Evolutionary conservation across 2,888 invertebrate species (phyloP), one percentile per base, ranked within the genome.

Genomic region (Standfussiana lucernea): DNA sequence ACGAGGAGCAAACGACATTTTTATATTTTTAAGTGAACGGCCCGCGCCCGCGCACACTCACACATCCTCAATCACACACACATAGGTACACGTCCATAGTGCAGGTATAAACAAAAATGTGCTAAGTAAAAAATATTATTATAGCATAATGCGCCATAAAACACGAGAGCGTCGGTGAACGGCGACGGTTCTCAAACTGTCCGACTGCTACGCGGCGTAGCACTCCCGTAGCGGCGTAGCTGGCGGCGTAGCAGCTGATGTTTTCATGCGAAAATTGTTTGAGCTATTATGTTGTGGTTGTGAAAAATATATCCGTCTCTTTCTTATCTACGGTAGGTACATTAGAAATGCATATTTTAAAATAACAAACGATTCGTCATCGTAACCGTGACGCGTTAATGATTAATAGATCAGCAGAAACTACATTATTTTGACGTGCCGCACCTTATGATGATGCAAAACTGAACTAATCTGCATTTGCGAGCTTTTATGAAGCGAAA

Each of bases 61-160:
- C 88, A 86, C 87, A 82, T 83, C 81, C 87, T 42, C 88, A 82
- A 89, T 65, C 87, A 83, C 88, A 77, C 89, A 83, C 86, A 81
- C 85, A 77, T 87, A n/a, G n/a, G 66, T 82, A 75, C 88, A 79
- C 89, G 75, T 75, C 83, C 77, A 74, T 80, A 77, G 64, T 83
- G 79, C 89, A 89, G 89, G 91, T 92, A 93, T 93, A 93, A 93
- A 95, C 95, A 93, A 94, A 94, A 94, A 95, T 95, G 96, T 95
- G 96, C 95, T 96, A 96, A 96, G 96, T 96, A 96, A 96, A 96
- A 96, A 96, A 96, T 96, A 96, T 95, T 95, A 96, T 96, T 96
- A 95, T 94, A 93, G 92, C 92, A 94, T 96, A 95, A 95, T 96
- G 94, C 91, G 94, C 95, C 95, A 95, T 96, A 96, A 96, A 96